Percentiles rank a stretch among this genome's conserved stretches.
phyloP scores from a whole-genome alignment of 1,140 invertebrate genomes.

The Octopus sinensis region DNA sequence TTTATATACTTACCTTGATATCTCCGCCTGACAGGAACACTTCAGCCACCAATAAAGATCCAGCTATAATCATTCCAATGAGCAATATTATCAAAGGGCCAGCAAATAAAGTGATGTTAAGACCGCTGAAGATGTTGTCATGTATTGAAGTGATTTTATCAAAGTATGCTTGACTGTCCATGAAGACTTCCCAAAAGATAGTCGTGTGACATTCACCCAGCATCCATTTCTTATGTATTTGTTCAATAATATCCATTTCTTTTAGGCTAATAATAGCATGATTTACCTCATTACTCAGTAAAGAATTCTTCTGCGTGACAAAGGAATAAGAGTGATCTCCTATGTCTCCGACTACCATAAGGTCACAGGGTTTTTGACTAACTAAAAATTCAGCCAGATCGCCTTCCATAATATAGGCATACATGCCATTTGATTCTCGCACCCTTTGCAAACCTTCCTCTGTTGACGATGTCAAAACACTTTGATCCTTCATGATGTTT shows the following conservation, averaged over 20 bases:
- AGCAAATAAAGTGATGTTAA: not conserved
- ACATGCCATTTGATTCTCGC: constrained; percentile 16
- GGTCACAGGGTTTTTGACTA: constrained; percentile 31
- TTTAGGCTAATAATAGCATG: constrained; percentile 21
- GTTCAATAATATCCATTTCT: constrained; percentile 23
- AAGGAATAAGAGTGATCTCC: constrained; percentile 24
- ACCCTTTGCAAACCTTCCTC: constrained; percentile 29
- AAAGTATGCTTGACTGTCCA: not conserved
- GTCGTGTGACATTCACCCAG: constrained; percentile 17
- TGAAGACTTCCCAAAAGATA: not conserved
- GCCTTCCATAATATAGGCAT: constrained; percentile 30
- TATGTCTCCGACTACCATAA: constrained; percentile 26
- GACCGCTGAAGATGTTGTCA: too few species aligned
- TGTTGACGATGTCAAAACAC: constrained; percentile 15
- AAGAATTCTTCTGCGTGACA: constrained; percentile 26
- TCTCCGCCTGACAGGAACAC: not conserved
- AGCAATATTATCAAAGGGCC: not conserved
- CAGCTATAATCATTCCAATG: not conserved
- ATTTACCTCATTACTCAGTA: constrained; percentile 22
- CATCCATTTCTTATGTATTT: constrained; percentile 27
- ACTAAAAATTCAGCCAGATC: constrained; percentile 32
- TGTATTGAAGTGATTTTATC: not conserved
- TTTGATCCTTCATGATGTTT: constrained; percentile 11
- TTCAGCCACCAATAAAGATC: not conserved
- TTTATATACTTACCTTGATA: not conserved